Conservation (phyloP, 2,113 vertebrate species). For the Prietella phreatophila region DNA sequence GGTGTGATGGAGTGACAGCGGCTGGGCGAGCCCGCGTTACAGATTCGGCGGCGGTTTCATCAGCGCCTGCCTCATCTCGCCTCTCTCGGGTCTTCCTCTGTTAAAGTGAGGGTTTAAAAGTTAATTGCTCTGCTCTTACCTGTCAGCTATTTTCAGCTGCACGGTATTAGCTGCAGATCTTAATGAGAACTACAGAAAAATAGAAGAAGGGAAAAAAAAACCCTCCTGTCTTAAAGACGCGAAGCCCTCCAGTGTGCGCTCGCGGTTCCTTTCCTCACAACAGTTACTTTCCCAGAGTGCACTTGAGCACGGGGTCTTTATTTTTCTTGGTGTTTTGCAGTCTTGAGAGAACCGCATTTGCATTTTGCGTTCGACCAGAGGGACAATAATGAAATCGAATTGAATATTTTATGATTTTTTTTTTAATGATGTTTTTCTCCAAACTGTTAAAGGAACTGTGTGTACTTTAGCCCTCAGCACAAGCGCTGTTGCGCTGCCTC, state of each 20-base stretch:
- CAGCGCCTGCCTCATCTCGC: conserved; percentile 7
- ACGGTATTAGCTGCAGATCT: conserved; percentile 52
- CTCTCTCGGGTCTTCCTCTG: conserved; percentile 51
- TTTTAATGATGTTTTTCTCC: conserved; percentile 57
- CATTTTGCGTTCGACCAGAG: conserved; percentile 50
- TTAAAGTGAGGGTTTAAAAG: conserved; percentile 58
- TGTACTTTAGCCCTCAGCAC: conserved; percentile 43
- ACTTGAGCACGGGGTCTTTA: conserved; percentile 16
- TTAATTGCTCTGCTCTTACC: conserved; percentile 61
- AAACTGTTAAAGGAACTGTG: conserved; percentile 50
- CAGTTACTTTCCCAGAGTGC: conserved; percentile 27
- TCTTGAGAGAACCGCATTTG: conserved; percentile 44
- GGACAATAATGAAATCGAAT: conserved; percentile 56
- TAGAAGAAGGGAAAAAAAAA: background rate
- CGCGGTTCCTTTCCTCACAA: background rate
- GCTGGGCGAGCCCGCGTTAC: background rate
- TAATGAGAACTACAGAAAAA: conserved; percentile 56
- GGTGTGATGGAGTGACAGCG: conserved; percentile 9
- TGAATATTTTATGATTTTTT: conserved; percentile 60
- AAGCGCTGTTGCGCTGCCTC: conserved; percentile 26
- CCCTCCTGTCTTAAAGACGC: conserved; percentile 35
- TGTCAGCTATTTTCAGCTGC: conserved; percentile 60
- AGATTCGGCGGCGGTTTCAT: conserved; percentile 24
- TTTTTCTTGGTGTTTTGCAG: conserved; percentile 38
- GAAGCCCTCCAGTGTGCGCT: conserved; percentile 27